phyloP scores from a whole-genome alignment of 2,113 vertebrate genomes.

The Cynocephalus volans region DNA sequence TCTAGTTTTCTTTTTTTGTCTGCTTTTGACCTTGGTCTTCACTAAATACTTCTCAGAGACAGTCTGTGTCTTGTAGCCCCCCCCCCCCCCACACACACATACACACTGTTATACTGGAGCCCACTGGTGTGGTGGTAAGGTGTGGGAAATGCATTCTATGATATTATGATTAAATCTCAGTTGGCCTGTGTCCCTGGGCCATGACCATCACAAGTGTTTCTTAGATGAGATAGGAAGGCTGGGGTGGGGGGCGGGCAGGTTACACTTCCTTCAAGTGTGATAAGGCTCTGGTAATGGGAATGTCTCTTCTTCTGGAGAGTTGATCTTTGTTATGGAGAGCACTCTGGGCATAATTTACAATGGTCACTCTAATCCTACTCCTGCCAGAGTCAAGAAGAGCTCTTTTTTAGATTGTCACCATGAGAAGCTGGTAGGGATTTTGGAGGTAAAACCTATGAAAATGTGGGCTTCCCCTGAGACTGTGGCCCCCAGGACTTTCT shows the following conservation, averaged over 20 bases:
- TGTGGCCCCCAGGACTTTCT: neutral
- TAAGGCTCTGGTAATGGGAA: neutral
- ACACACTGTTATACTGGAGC: neutral
- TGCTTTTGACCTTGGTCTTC: neutral
- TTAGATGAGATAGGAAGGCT: neutral
- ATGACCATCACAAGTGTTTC: neutral
- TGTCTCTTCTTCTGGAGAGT: neutral
- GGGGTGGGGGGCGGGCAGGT: neutral
- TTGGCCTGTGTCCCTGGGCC: neutral
- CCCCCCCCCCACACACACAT: neutral
- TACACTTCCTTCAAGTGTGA: neutral
- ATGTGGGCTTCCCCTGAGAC: neutral
- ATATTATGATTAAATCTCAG: neutral
- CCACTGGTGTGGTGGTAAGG: neutral
- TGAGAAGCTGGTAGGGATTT: neutral
- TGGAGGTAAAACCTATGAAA: neutral
- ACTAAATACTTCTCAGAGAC: neutral
- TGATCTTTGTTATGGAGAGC: neutral
- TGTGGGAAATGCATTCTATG: neutral
- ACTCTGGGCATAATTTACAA: neutral
- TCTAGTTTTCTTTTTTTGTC: neutral
- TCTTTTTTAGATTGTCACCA: neutral
- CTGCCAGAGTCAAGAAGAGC: neutral
- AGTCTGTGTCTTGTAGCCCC: neutral
- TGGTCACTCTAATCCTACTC: neutral